These are phyloP conservation scores for Melieria picta DNA, from an alignment of 2,888 invertebrate genomes.

Conservation along the genomic window DNA sequence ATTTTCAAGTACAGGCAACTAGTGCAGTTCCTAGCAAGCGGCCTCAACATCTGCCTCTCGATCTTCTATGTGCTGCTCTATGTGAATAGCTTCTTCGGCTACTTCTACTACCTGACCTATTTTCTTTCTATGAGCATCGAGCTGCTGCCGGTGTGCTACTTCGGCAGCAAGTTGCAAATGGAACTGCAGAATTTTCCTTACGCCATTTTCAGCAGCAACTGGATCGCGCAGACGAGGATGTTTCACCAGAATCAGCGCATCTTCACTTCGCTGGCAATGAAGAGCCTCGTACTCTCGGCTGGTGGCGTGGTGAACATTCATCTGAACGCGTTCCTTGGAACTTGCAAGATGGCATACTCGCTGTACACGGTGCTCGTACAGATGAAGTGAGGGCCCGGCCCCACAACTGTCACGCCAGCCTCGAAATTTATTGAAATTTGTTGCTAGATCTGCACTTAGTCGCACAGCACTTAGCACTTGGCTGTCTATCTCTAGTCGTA, in stretches of 20 bases:
- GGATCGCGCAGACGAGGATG: conserved; percentile 35
- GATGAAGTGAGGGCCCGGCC: no score
- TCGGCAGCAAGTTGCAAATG: conserved; percentile 40
- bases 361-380: conserved; percentile 37
- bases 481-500: no score
- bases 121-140: conserved; percentile 37
- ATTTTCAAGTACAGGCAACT: conserved; percentile 33
- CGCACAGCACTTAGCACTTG: no score
- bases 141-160: conserved; percentile 44
- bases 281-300: conserved; percentile 34
- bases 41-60: conserved; percentile 39
- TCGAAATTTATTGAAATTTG: no score
- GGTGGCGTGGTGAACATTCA: conserved; percentile 42
- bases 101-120: conserved; percentile 37
- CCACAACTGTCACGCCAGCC: no score
- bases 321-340: conserved; percentile 43
- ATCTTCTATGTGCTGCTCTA: conserved; percentile 41
- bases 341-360: conserved; percentile 44
- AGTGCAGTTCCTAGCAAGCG: conserved; percentile 36
- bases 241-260: conserved; percentile 37
- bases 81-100: conserved; percentile 37
- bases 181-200: conserved; percentile 41
- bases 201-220: conserved; percentile 45
- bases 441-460: no score
- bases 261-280: conserved; percentile 37